phyloP scores from a whole-genome alignment of 2,113 vertebrate species.

The Phoenicopterus ruber region DNA sequence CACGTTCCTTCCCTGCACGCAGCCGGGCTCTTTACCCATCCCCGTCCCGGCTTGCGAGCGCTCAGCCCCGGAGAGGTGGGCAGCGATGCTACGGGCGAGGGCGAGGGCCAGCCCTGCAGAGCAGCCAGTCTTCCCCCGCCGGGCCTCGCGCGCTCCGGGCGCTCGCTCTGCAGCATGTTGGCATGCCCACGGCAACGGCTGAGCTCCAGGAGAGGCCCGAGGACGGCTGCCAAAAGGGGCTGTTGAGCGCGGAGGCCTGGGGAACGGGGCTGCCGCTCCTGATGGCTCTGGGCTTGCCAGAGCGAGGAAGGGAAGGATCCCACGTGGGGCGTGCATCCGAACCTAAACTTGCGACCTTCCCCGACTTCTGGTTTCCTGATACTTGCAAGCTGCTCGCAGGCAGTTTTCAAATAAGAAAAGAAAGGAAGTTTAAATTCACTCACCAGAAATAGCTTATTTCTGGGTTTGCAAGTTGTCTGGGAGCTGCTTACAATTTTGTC shows the following conservation, averaged over 20 bases:
- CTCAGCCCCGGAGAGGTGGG: not conserved
- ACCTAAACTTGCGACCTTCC: not conserved
- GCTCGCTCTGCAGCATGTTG: not conserved
- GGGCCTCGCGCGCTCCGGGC: rapidly evolving
- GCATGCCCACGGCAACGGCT: rapidly evolving
- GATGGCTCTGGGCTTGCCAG: not conserved
- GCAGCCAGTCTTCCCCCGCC: not conserved
- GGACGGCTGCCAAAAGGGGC: not conserved
- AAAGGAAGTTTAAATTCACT: constrained; percentile 12
- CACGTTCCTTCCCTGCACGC: not conserved
- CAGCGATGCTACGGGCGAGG: not conserved
- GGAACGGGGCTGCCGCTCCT: not conserved
- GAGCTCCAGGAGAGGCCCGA: not conserved
- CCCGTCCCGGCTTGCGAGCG: not conserved
- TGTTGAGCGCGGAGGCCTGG: not conserved
- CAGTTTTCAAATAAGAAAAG: constrained; percentile 40
- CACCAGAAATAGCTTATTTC: constrained; percentile 28
- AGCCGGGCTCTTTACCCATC: not conserved
- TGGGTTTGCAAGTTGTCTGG: constrained; percentile 54
- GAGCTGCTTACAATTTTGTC: constrained; percentile 45
- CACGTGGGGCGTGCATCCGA: not conserved
- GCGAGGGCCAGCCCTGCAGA: not conserved
- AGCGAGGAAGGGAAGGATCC: not conserved
- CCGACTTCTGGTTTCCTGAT: not conserved
- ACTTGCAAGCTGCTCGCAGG: not conserved